These are phyloP conservation scores for Labia minor DNA, from an alignment of 2,888 invertebrate genomes.

Conservation along the genomic window DNA sequence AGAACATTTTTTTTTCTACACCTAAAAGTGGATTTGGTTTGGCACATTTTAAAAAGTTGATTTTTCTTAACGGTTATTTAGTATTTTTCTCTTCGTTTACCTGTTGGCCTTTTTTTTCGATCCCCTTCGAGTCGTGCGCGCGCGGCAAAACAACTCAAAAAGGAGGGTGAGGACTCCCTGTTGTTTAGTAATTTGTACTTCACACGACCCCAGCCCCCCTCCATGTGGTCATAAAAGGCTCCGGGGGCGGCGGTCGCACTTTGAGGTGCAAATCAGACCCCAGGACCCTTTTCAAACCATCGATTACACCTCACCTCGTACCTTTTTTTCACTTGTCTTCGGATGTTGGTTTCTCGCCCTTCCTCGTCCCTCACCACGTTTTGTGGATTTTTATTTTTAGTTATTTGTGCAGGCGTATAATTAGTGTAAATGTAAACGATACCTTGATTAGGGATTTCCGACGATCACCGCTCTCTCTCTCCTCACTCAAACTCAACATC, in stretches of 20 bases:
- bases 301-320: background rate
- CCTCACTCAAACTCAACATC: too few species aligned
- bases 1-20: too few species aligned
- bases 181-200: constrained; percentile 4
- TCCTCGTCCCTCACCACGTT: background rate
- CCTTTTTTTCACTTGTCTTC: constrained; percentile 13
- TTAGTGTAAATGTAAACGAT: background rate
- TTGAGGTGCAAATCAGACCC: constrained; percentile 8
- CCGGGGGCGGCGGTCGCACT: constrained; percentile 13
- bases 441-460: too few species aligned
- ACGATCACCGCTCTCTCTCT: too few species aligned
- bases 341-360: background rate
- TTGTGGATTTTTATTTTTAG: background rate
- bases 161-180: background rate
- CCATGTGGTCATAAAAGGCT: background rate
- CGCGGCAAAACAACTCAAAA: background rate
- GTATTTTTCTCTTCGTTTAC: too few species aligned
- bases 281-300: background rate
- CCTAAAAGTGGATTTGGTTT: too few species aligned
- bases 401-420: background rate
- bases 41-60: too few species aligned
- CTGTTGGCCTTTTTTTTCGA: too few species aligned
- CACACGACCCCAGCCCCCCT: background rate
- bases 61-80: too few species aligned
- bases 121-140: background rate